Evolutionary conservation across 2,113 vertebrate species (phyloP), one percentile per base, ranked within the genome.

Genomic region (Aphyosemion australe): DNA sequence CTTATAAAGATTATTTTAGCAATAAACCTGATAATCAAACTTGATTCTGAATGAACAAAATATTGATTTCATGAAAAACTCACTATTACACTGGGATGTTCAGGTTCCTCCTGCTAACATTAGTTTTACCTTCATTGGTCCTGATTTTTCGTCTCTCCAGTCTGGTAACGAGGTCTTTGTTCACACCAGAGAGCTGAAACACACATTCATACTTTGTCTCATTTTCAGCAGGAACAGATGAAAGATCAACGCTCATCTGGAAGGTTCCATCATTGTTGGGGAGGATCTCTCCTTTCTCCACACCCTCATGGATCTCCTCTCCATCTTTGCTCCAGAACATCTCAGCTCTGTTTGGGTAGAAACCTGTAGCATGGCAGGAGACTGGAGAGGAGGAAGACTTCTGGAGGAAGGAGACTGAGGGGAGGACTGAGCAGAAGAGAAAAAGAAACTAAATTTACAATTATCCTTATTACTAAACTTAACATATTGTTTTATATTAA

Each of bases 401-500:
- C 79, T 80, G 82, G 52, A 82, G 72, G 62, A 85, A 20, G 61
- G 18, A 82, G 43, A 79, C 58, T 19, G 62, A 58, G 8, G 79
- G 69, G 12, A 6, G 51, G 1, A 2, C 68, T 76, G 56, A 7
- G 11, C n/a, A n/a, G n/a, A n/a, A n/a, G 26, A 18, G 14, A 55
- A 18, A 45, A n/a, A n/a, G n/a, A 21, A 0, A 14, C 16, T 14
- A 65, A n/a, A n/a, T n/a, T n/a, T n/a, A n/a, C n/a, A n/a, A n/a
- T n/a, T n/a, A n/a, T n/a, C n/a, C n/a, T n/a, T n/a, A n/a, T n/a
- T n/a, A n/a, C n/a, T n/a, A n/a, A n/a, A n/a, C n/a, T n/a, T n/a
- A n/a, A n/a, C n/a, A n/a, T n/a, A n/a, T n/a, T n/a, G n/a, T n/a
- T n/a, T n/a, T n/a, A n/a, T n/a, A n/a, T n/a, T n/a, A n/a, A n/a